phyloP scores from a whole-genome alignment of 2,888 invertebrate genomes.

The Clanis bilineata region DNA sequence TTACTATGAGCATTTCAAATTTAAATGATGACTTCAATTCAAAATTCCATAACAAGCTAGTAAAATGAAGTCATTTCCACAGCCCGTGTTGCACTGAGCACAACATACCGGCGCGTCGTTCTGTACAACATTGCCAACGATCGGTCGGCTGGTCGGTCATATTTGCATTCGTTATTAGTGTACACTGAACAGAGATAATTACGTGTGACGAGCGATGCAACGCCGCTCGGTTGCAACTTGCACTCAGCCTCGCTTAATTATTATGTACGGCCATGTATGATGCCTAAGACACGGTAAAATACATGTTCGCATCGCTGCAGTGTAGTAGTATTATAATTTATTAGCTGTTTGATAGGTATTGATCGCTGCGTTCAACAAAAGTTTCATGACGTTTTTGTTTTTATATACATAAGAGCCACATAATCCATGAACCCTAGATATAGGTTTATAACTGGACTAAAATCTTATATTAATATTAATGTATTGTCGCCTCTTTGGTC shows the following conservation, averaged over 20 bases:
- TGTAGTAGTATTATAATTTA: slow-evolving; percentile 24
- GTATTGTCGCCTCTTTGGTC: no score
- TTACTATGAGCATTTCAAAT: not conserved
- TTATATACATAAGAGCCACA: no score
- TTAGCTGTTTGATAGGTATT: not conserved
- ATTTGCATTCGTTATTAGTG: slow-evolving; percentile 76
- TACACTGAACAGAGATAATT: slow-evolving; percentile 70
- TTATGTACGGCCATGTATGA: slow-evolving; percentile 44
- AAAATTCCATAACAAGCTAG: not conserved
- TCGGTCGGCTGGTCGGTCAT: slow-evolving; percentile 44
- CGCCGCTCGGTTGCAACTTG: slow-evolving; percentile 43
- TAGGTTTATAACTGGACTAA: no score
- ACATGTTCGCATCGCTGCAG: slow-evolving; percentile 21
- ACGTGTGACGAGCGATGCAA: slow-evolving; percentile 63
- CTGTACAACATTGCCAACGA: not conserved
- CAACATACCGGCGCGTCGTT: slow-evolving; percentile 20
- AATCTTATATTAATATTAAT: no score
- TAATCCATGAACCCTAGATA: no score
- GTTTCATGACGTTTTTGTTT: not conserved
- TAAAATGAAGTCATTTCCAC: slow-evolving; percentile 39
- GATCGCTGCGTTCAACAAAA: no score
- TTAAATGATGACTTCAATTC: not conserved
- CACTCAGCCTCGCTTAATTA: slow-evolving; percentile 56
- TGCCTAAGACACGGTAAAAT: slow-evolving; percentile 34
- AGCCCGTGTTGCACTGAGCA: slow-evolving; percentile 29